Percentiles rank a stretch among this genome's conserved stretches.
These are phyloP conservation scores for Phrynocephalus vlangalii DNA, from an alignment of 2,797 vertebrate genomes.

Conservation along the genomic window DNA sequence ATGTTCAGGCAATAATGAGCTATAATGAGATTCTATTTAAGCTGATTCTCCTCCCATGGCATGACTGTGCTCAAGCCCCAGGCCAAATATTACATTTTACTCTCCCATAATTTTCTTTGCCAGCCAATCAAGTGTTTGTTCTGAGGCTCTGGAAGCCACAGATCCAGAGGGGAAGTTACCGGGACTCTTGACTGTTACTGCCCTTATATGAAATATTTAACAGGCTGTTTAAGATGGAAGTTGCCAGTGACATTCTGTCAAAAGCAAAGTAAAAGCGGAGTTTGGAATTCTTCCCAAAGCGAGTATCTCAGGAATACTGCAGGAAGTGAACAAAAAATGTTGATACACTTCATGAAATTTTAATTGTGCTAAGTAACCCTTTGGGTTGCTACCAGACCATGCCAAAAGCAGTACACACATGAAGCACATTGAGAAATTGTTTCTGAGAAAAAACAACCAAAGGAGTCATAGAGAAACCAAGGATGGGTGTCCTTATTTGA, in stretches of 20 bases:
- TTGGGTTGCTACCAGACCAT: not conserved
- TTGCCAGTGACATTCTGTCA: not conserved
- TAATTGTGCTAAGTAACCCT: not conserved
- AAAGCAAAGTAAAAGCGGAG: not conserved
- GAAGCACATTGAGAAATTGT: not conserved
- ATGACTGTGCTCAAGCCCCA: not conserved
- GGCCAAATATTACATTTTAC: conserved; percentile 18
- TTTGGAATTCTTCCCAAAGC: not conserved
- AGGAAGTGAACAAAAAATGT: not conserved
- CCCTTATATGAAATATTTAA: conserved; percentile 6
- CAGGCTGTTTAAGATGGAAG: not conserved
- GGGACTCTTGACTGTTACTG: not conserved
- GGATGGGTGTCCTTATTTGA: too few relatives aligned
- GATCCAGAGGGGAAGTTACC: not conserved
- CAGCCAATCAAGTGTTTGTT: not conserved
- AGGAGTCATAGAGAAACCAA: not conserved
- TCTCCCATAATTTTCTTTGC: not conserved
- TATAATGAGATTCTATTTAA: conserved; percentile 20
- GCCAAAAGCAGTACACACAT: not conserved
- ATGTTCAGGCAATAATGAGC: conserved; percentile 1
- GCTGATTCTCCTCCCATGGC: not conserved
- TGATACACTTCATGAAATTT: not conserved
- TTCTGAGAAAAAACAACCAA: not conserved
- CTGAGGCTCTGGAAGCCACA: not conserved
- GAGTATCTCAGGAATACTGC: not conserved